Base-by-base conservation (phyloP, 2,888 invertebrate genomes). In the Hipparchia sbordonii region DNA sequence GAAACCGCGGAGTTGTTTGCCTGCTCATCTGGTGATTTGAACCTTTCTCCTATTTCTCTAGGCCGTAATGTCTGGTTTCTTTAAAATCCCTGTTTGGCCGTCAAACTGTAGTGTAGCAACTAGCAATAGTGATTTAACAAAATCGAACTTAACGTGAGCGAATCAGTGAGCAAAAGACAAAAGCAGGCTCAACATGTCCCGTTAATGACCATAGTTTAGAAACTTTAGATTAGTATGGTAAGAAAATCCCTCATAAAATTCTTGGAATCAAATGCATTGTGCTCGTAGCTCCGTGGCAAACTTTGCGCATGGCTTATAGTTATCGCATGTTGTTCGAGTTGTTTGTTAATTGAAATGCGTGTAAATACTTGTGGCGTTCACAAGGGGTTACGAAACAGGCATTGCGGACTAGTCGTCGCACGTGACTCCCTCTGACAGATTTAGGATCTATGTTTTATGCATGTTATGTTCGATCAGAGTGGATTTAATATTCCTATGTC, bases 311-410 rank as follows among this genome's bases (percentile, higher is more conserved):
- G 79, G 80, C 79, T 84, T 80, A 81, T 85, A 83, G 79, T 83
- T 84, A 87, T 84, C 79, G 81, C 85, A 83, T 85, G 89, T 87
- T 87, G 85, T 84, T 83, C 83, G 75, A 82, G 84, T 84, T 85
- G 89, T 89, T 87, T 83, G 89, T 90, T 91, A 91, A 92, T 92
- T 91, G 90, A 89, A 90, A 90, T 85, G 88, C 90, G 87, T 91
- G 91, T 90, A 90, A 89, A 89, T 89, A 89, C 84, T 86, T 81
- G 80, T 82, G 82, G 84, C 84, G 82, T 84, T 85, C 83, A 79
- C 79, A 74, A 79, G 82, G 79, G 85, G 81, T 89, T 89, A 89
- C 86, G 88, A 88, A 89, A 90, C 83, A 80, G 85, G 84, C 85
- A 85, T 85, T 85, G 84, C 65, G 82, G 80, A 78, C 80, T 79